Percentiles rank a stretch among this genome's conserved stretches.
Evolutionary conservation across 2,888 invertebrate genomes (phyloP).

Genomic region (Eupithecia exiguata): DNA sequence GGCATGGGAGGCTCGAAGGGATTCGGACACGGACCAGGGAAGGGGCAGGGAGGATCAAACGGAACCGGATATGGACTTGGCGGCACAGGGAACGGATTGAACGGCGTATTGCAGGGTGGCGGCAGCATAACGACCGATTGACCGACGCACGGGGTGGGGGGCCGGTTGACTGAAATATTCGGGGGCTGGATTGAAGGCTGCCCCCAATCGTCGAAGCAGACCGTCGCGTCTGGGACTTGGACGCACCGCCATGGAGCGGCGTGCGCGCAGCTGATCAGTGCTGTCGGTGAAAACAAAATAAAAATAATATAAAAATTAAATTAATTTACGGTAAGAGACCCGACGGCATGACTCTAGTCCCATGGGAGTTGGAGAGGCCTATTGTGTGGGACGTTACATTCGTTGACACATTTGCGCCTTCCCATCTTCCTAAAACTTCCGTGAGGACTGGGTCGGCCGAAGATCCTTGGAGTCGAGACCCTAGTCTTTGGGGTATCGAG

Average conservation of each 20-base stretch:
- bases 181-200: conserved; percentile 57
- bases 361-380: too few relatives aligned
- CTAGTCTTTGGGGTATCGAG: too few relatives aligned
- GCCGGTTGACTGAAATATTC: conserved; percentile 50
- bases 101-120: conserved; percentile 13
- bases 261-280: conserved; percentile 56
- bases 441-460: too few relatives aligned
- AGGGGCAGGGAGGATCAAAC: conserved; percentile 31
- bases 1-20: not conserved
- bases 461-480: too few relatives aligned
- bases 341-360: too few relatives aligned
- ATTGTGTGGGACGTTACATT: too few relatives aligned
- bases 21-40: conserved; percentile 11
- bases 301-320: not conserved
- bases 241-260: conserved; percentile 69
- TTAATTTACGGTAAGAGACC: too few relatives aligned
- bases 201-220: conserved; percentile 57
- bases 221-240: conserved; percentile 56
- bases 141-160: conserved; percentile 56
- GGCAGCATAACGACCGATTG: conserved; percentile 53
- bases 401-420: too few relatives aligned
- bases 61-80: conserved; percentile 32
- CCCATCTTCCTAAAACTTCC: too few relatives aligned
- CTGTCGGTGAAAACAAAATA: conserved; percentile 42
- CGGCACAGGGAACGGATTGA: not conserved